Evolutionary conservation across 2,797 vertebrate species (phyloP).

Genomic region (Rhinichthys osculus): DNA sequence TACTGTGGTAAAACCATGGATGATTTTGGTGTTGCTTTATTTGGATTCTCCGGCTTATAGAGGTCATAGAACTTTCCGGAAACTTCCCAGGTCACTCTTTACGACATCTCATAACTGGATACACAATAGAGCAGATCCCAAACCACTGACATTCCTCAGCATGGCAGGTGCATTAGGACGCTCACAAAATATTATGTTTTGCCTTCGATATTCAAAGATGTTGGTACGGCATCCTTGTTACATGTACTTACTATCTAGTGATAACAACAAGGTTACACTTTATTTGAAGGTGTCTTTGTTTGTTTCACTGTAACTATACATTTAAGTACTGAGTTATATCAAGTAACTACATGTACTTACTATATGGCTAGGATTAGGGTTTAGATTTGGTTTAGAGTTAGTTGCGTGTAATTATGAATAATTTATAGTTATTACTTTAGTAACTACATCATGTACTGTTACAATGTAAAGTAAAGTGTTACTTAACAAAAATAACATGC

Average conservation of each 20-base stretch:
- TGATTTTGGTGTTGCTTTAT: conserved; percentile 13
- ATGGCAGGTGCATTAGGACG: conserved; percentile 20
- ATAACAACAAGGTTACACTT: neutral
- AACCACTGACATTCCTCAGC: conserved; percentile 32
- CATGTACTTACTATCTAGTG: neutral
- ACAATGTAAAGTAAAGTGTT: too few relatives aligned
- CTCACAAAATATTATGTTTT: neutral
- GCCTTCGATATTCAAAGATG: neutral
- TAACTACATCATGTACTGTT: neutral
- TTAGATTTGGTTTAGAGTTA: neutral
- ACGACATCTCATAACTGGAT: conserved; percentile 27
- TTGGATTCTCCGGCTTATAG: conserved; percentile 35
- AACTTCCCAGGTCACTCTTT: conserved; percentile 28
- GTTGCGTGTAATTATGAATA: neutral
- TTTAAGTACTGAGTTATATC: neutral
- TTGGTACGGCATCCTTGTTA: neutral
- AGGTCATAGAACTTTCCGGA: conserved; percentile 60
- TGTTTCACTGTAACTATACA: neutral
- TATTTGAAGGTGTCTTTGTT: neutral
- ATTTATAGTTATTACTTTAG: neutral
- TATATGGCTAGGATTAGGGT: neutral
- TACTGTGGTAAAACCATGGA: too few relatives aligned
- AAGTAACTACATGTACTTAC: neutral
- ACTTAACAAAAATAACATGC: too few relatives aligned
- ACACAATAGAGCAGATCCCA: conserved; percentile 34